Base-by-base conservation (phyloP, 2,888 invertebrate genomes). In the Lithophane ornitopus region DNA sequence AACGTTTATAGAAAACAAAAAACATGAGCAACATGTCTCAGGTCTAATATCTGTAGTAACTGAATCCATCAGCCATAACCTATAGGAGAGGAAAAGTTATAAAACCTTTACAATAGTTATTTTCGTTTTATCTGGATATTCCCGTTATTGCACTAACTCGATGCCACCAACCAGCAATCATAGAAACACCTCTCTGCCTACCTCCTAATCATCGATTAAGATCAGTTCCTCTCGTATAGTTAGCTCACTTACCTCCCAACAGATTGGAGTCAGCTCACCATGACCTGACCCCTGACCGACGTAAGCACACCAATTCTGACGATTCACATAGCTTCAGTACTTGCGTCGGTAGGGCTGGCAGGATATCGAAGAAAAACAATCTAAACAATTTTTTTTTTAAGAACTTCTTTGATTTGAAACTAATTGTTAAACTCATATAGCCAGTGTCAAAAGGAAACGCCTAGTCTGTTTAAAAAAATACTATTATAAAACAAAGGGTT, bases 251-350 rank as follows among this genome's bases (percentile, higher is more conserved):
- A 69, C 61, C 56, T 70, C 44, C 44, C 59, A 14, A 34, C 70
- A 69, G 76, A 58, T 72, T 34, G 77, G 61, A 70, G 65, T 68
- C 54, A 71, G 70, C 78, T 41, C 68, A 74, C 61, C 86, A 70
- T 83, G 85, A 69, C 84, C 69, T 79, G 88, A 86, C 81, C 87
- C 62, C 68, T 85, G 87, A 82, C 85, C 87, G 74, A 76, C 61
- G 83, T 76, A 88, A 88, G 86, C 86, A 83, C 88, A 88, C 80
- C 80, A 78, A 78, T 82, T 80, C 74, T 46, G 71, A 19, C 69
- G 72, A 76, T 80, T 78, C 85, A 65, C 82, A 70, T 80, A 76
- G 72, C 70, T 77, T 63, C 71, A 81, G 67, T 88, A 77, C 87
- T 88, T 83, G 80, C 28, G 28, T 3, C 69, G 16, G 16, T 78